Base-by-base conservation (phyloP, 1,140 invertebrate genomes). In the Drosophila sechellia region DNA sequence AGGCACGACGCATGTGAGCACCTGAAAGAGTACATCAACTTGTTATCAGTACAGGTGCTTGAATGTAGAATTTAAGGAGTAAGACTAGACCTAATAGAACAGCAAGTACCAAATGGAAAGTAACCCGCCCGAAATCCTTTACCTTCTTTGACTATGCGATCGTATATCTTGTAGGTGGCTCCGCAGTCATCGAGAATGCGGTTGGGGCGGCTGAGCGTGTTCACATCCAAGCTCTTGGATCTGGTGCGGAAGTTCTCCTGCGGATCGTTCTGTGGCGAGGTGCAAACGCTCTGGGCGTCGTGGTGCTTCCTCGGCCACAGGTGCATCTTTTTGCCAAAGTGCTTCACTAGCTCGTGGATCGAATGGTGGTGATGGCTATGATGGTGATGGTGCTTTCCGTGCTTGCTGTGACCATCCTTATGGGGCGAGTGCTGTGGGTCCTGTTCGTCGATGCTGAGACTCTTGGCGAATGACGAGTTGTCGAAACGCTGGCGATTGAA, bases 131-230 rank as follows among this genome's bases (percentile, higher is more conserved):
- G 12, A 22, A 43, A 35, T 45, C 34, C 56, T 76, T 91, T 94
- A 96, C 96, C 96, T 96, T 97, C 95, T 93, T 94, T 94, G 1
- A 97, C 92, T 69, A 97, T 97, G 50, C 94, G 94, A 73, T 97
- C 96, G 85, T 95, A 97, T 77, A 97, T 97, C 84, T 95, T 94
- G 89, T 97, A 97, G 10, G 96, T 96, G 10, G 95, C 94, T 40
- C 95, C 96, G 86, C 96, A 96, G 83, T 97, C 96, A 58, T 94
- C 93, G 6, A 95, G 80, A 49, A 89, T 89, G 48, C 93, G 91
- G 78, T 91, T 93, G 13, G 80, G 80, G 43, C 92, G 90, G 35
- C 93, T 93, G 48, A 93, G 91, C 6, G 94, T 93, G 58, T 94
- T 93, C 6, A 94, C 95, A 89, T 97, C 96, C 61, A 97, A 91